Base-by-base conservation (phyloP, 2,888 invertebrate species). In the Tuberolachnus salignus region DNA sequence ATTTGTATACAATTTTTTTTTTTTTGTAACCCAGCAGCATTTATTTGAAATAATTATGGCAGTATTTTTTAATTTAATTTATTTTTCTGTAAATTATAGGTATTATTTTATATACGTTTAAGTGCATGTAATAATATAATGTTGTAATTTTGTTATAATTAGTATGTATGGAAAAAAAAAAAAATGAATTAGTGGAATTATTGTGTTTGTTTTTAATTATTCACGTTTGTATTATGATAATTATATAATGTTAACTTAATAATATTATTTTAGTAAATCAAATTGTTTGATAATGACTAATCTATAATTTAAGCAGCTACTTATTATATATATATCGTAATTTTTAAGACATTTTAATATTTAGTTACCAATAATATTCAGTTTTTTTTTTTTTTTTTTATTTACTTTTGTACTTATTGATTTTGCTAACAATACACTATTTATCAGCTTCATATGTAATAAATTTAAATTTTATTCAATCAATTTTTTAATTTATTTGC, bases 381-480 rank as follows among this genome's bases (percentile, higher is more conserved):
- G n/a, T 34, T 34, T 72, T 26, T 16, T 66, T 19, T 21, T 19
- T 55, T 55, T 55, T 51, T 51, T 61, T 0, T 61, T 13, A 26
- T 72, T 13, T 4, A 51, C 63, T 51, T 51, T 11, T 74, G 44
- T 64, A 74, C 14, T 19, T 8, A 74, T 42, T 64, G 13, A 44
- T 74, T 74, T 74, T 49, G 34, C 63, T 64, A 61, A 72, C 72
- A 64, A 74, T 74, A 64, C 53, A 74, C 63, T 73, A 51, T 73
- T 63, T n/a, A n/a, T n/a, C n/a, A n/a, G n/a, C n/a, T n/a, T n/a
- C n/a, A n/a, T n/a, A n/a, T n/a, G n/a, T n/a, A n/a, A n/a, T n/a
- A n/a, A n/a, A n/a, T n/a, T n/a, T n/a, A n/a, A n/a, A n/a, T n/a
- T n/a, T n/a, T n/a, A n/a, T n/a, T n/a, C n/a, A n/a, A n/a, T n/a